Percentiles rank a stretch among this genome's conserved stretches.
Conservation (phyloP, 2,113 vertebrate species). For the Mesembrinibis cayennensis region DNA sequence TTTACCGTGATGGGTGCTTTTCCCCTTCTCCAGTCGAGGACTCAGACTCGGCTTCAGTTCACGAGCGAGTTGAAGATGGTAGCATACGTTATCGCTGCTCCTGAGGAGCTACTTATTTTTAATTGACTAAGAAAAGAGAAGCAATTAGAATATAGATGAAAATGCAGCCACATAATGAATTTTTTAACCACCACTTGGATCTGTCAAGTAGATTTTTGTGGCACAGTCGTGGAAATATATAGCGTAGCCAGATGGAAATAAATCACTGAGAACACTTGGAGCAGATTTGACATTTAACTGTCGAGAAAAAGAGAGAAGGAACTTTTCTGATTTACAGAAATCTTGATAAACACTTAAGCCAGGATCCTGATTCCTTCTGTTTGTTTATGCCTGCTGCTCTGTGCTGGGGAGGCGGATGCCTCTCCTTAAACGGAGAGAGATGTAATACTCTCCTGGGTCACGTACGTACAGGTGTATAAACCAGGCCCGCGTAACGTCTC, state of each 20-base stretch:
- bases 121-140: constrained; percentile 36
- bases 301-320: background rate
- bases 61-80: background rate
- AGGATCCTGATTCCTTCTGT: background rate
- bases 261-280: background rate
- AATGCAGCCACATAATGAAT: constrained; percentile 45
- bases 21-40: background rate
- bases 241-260: constrained; percentile 30
- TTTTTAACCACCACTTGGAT: constrained; percentile 53
- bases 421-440: background rate
- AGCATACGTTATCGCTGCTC: background rate
- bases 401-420: background rate
- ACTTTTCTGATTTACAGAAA: background rate
- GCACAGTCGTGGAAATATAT: constrained; percentile 5
- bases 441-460: rapidly evolving
- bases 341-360: background rate
- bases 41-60: background rate
- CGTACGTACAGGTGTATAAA: background rate
- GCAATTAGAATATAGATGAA: constrained; percentile 52
- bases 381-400: background rate
- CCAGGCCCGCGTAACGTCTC: rapidly evolving
- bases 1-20: background rate
- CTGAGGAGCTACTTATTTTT: constrained; percentile 47
- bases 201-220: constrained; percentile 26
- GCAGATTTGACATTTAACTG: constrained; percentile 30